Evolutionary conservation across 2,888 invertebrate genomes (phyloP).

Genomic region (Kryphioiulus occultus): DNA sequence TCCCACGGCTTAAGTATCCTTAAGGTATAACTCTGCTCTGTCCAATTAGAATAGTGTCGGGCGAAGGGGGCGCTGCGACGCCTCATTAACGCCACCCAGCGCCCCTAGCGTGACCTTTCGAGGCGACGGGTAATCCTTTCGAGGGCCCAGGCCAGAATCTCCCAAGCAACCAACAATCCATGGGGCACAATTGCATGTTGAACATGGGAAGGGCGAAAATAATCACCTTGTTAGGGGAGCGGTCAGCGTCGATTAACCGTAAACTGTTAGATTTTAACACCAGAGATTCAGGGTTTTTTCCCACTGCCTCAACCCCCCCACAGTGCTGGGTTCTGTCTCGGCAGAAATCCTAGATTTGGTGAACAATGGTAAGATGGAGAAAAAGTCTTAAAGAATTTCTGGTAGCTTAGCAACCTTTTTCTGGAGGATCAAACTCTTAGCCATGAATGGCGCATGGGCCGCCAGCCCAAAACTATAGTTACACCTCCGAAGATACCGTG

Average conservation of each 20-base stretch:
- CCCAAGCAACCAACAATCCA: conserved; percentile 2
- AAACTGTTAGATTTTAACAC: no score
- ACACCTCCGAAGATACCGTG: conserved; percentile 23
- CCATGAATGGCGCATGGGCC: neutral
- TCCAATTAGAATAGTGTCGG: conserved; percentile 23
- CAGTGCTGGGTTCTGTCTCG: neutral
- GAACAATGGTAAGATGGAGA: neutral
- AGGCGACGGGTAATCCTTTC: neutral
- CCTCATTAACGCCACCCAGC: neutral
- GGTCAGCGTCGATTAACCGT: neutral
- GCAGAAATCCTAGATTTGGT: neutral
- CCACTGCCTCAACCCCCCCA: neutral
- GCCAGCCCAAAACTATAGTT: conserved; percentile 23
- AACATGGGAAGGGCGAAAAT: neutral
- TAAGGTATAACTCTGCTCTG: conserved; percentile 23
- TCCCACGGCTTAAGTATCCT: conserved; percentile 7
- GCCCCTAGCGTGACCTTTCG: neutral
- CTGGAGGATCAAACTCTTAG: neutral
- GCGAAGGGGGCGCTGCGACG: neutral
- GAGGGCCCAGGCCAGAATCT: neutral
- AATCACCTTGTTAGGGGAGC: neutral
- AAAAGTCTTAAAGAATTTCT: conserved; percentile 5
- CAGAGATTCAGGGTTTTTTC: neutral
- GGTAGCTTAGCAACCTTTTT: conserved; percentile 15
- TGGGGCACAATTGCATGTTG: conserved; percentile 13